Base-by-base conservation (phyloP, 1,140 invertebrate species). In the Drosophila nannoptera region DNA sequence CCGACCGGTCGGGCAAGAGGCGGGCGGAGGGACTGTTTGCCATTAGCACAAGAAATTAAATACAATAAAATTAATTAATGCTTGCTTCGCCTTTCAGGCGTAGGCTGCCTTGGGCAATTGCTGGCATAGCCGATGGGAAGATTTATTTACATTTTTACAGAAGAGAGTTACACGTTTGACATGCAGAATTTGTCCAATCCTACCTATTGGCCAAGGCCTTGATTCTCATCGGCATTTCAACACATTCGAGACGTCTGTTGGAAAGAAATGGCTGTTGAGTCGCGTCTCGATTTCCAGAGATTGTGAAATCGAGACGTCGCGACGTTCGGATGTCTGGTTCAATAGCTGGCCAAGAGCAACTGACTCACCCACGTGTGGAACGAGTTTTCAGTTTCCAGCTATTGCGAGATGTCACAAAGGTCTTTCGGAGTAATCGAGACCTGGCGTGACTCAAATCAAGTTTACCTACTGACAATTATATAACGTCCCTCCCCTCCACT, bases 21-120 rank as follows among this genome's bases (percentile, higher is more conserved):
- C 38, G 50, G 45, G 2, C 31, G 4, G 9, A 32, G 5, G 22
- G 4, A 22, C 56, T 53, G 61, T 60, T 54, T 68, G 49, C 40
- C 63, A 65, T 36, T 52, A 52, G 55, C 49, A 49, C 16, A 71
- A 67, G 63, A 67, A 62, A 62, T 61, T 69, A 60, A 61, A 81
- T 73, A 76, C 77, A 81, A 82, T 81, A 62, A 82, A 82, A 82
- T 77, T 77, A 81, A 82, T 81, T 80, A 80, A 69, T 69, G 67
- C 53, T 48, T 58, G 52, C 46, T 58, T 50, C 32, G 36, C 9
- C 36, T 45, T 32, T 45, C 35, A 69, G 22, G 69, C 69, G 69
- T 72, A 38, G 69, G 69, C 64, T 50, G 22, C 22, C 22, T 45
- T 46, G 65, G 48, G 5, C 45, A 31, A 64, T 54, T 49, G 55